A percentile compares a stretch with the other conserved stretches of the same genome.
phyloP scores from a whole-genome alignment of 2,113 vertebrate genomes.

The Phaethon lepturus region DNA sequence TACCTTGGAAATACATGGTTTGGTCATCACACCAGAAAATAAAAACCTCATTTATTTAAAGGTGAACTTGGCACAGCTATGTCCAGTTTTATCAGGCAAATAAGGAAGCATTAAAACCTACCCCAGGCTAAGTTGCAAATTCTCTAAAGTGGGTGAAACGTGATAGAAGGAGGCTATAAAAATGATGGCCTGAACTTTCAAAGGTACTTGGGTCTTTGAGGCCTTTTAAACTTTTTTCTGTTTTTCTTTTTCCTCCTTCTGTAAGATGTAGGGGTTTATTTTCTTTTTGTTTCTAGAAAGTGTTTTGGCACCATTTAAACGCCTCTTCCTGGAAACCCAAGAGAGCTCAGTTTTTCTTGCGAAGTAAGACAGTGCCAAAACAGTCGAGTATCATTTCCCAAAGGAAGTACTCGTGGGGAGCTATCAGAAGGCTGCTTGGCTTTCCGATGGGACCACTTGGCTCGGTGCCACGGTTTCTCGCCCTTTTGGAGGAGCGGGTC shows the following conservation, averaged over 20 bases:
- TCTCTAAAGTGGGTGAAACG: background rate
- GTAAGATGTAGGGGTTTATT: background rate
- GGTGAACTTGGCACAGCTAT: background rate
- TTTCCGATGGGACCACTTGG: background rate
- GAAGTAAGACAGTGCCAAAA: background rate
- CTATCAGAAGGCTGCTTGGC: background rate
- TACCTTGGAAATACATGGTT: background rate
- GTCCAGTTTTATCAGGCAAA: background rate
- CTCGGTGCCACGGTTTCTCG: background rate
- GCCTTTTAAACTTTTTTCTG: background rate
- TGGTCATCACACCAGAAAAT: background rate
- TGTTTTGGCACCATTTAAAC: background rate
- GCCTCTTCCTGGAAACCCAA: background rate
- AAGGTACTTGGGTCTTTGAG: background rate
- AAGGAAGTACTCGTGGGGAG: background rate
- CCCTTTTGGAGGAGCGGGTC: background rate
- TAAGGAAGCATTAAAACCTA: background rate
- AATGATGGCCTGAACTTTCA: background rate
- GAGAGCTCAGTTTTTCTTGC: background rate
- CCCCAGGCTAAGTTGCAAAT: background rate
- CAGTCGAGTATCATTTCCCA: background rate
- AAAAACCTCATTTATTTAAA: background rate
- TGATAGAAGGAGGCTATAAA: background rate
- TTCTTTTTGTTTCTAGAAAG: conserved; percentile 4
- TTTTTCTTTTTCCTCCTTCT: background rate